phyloP scores from a whole-genome alignment of 2,888 invertebrate species.

The Julus scanicus region DNA sequence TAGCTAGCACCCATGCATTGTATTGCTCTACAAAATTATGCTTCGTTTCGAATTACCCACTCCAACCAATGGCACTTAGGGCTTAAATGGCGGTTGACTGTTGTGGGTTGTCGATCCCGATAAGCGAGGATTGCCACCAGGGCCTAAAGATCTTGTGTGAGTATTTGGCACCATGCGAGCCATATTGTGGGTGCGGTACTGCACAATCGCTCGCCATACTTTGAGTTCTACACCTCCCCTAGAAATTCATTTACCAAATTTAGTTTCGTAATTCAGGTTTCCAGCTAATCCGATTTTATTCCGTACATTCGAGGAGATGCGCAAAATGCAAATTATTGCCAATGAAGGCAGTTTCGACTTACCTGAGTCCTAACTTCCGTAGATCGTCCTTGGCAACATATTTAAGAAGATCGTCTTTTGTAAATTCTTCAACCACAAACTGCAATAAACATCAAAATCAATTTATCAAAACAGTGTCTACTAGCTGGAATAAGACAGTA shows the following conservation, averaged over 20 bases:
- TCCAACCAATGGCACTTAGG: constrained; percentile 14
- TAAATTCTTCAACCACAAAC: constrained; percentile 80
- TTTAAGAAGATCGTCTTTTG: constrained; percentile 80
- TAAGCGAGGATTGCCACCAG: constrained; percentile 28
- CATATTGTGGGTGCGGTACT: constrained; percentile 64
- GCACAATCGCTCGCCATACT: constrained; percentile 83
- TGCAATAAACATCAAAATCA: constrained; percentile 61
- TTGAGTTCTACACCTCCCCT: constrained; percentile 86
- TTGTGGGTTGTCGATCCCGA: neutral
- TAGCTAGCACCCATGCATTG: constrained; percentile 40
- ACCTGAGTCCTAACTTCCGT: constrained; percentile 81
- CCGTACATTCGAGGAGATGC: neutral
- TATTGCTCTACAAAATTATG: constrained; percentile 45
- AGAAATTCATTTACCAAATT: constrained; percentile 58
- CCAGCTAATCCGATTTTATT: neutral
- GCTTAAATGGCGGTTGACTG: constrained; percentile 26
- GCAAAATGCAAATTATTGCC: neutral
- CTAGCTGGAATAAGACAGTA: neutral
- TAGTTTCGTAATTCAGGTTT: neutral
- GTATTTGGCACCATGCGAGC: constrained; percentile 49
- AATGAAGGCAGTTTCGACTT: constrained; percentile 61
- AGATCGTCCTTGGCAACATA: constrained; percentile 86
- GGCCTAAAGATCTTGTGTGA: constrained; percentile 47
- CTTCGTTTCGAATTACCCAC: neutral
- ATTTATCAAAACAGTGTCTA: neutral